Evolutionary conservation across 2,888 invertebrate genomes (phyloP).

Genomic region (Tenthredo scrophulariae): DNA sequence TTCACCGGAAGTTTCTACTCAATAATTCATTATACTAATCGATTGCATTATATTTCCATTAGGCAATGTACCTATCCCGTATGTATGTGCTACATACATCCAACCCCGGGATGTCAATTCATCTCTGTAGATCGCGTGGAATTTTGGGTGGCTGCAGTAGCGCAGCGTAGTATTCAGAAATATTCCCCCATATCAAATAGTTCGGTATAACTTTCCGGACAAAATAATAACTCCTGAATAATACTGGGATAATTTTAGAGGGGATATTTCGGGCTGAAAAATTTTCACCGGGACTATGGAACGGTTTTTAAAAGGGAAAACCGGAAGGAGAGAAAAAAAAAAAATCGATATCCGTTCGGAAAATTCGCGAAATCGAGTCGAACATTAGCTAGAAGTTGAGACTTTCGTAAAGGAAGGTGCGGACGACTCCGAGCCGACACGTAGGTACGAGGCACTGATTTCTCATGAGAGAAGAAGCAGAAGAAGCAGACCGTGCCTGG

Average conservation of each 20-base stretch:
- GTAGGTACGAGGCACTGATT: conserved; percentile 32
- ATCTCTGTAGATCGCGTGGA: conserved; percentile 16
- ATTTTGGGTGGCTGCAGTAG: not conserved
- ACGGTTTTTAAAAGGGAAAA: not conserved
- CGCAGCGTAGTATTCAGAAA: not conserved
- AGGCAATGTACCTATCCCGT: not conserved
- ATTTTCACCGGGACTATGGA: too few relatives aligned
- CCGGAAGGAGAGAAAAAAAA: not conserved
- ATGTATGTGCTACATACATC: not conserved
- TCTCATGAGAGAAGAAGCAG: conserved; percentile 30
- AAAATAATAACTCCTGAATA: too few relatives aligned
- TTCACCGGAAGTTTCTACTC: not conserved
- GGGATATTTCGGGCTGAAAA: too few relatives aligned
- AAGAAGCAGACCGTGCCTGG: not conserved
- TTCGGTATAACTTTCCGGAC: too few relatives aligned
- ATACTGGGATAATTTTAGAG: too few relatives aligned
- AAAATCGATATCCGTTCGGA: not conserved
- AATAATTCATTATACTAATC: conserved; percentile 41
- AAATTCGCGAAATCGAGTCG: not conserved
- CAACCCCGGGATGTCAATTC: not conserved
- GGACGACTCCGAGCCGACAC: not conserved
- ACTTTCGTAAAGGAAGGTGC: not conserved
- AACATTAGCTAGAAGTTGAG: not conserved
- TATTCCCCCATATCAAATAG: not conserved
- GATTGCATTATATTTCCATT: conserved; percentile 42